Evolutionary conservation across 2,113 vertebrate species (phyloP), one percentile per base, ranked within the genome.

Genomic region (Melanerpes formicivorus): DNA sequence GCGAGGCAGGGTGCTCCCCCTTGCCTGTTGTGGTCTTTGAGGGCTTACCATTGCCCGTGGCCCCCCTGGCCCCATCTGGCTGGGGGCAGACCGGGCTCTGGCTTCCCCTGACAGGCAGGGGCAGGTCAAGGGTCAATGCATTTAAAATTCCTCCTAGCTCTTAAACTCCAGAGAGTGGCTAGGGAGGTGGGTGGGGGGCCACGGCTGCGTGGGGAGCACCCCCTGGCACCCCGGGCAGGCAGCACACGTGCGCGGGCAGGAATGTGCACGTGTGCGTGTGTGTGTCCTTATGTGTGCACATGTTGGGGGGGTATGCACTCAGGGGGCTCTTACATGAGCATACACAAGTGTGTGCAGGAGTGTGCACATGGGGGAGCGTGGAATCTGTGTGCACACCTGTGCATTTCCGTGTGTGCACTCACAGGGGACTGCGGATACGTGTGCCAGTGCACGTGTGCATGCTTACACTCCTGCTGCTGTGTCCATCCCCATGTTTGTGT

Each of bases 121-220:
- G 5, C 0, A 2, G 92, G 93, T 93, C 93, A 93, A 55, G 80
- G 96, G 93, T 94, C 94, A 93, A 94, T 83, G 92, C 72, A 29
- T 91, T 95, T 95, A 96, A 96, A 94, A 94, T 95, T 93, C 96
- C 90, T 96, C 59, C 73, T 60, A 1, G 1, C 71, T 93, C 85
- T 91, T 60, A 59, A 91, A 70, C 66, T 37, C 50, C 0, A 0
- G 60, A 50, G 65, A 56, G 50, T 8, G 0, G 75, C 37, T 0
- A 14, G 3, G 2, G 37, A 9, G 9, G 59, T 10, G 34, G 62
- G 29, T 7, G 59, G 52, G 54, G 46, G 17, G 46, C 44, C 30
- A 54, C 0, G 22, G 63, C 67, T 29, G 27, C 11, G 0, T 10
- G 9, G 70, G 65, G 74, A 67, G 67, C 73, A 59, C 42, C 18